These are phyloP conservation scores for Podarcis muralis DNA, from an alignment of 2,113 vertebrate species.

Conservation along the genomic window DNA sequence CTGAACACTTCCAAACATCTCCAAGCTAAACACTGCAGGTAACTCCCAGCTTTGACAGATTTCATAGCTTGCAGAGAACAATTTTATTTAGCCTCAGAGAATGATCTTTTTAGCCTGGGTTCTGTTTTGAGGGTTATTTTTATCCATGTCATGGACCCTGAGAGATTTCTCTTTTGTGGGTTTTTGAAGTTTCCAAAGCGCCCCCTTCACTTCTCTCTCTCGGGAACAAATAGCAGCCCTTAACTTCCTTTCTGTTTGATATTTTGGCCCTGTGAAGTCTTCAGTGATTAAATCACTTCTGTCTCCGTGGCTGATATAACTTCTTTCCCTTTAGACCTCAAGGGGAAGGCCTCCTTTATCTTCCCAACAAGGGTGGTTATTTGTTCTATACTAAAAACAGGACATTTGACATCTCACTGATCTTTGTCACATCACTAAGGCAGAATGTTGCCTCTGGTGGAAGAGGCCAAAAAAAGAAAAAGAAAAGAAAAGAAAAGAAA, in stretches of 20 bases:
- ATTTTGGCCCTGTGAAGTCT: slow-evolving; percentile 28
- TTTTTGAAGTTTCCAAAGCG: slow-evolving; percentile 16
- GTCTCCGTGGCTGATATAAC: slow-evolving; percentile 45
- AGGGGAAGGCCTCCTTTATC: slow-evolving; percentile 44
- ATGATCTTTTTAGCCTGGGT: slow-evolving; percentile 45
- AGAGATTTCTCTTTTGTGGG: slow-evolving; percentile 35
- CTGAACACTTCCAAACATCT: slow-evolving; percentile 30
- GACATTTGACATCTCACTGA: slow-evolving; percentile 25
- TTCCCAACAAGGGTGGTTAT: slow-evolving; percentile 31
- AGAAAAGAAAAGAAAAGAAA: too few species aligned
- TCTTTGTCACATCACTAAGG: slow-evolving; percentile 46
- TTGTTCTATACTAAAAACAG: slow-evolving; percentile 39
- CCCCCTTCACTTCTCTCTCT: neutral
- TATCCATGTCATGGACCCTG: slow-evolving; percentile 20
- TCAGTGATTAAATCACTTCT: slow-evolving; percentile 59
- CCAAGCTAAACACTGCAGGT: slow-evolving; percentile 48
- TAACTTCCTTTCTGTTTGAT: slow-evolving; percentile 16
- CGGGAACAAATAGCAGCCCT: neutral
- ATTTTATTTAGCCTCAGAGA: slow-evolving; percentile 55
- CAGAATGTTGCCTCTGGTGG: slow-evolving; percentile 26
- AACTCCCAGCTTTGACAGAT: slow-evolving; percentile 32
- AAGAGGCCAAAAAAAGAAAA: slow-evolving; percentile 12
- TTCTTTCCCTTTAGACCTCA: slow-evolving; percentile 52
- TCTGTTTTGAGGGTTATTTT: slow-evolving; percentile 43
- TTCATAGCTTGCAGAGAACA: slow-evolving; percentile 34